Conservation (phyloP, 2,797 vertebrate genomes). For the Acanthiza pusilla region DNA sequence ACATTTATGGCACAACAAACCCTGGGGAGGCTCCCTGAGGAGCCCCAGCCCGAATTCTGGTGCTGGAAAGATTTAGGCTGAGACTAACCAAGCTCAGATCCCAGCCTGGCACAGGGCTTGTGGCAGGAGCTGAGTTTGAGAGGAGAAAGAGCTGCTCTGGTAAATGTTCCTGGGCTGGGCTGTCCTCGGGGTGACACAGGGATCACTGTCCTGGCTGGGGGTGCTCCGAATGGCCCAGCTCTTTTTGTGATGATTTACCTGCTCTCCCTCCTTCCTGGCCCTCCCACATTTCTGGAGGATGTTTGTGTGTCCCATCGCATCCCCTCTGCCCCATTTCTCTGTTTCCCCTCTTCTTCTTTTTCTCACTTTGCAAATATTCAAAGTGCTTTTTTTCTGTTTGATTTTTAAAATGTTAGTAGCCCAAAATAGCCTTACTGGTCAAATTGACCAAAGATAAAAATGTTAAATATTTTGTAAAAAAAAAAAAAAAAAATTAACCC, state of each 20-base stretch:
- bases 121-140: neutral
- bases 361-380: neutral
- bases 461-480: slow-evolving; percentile 46
- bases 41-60: neutral
- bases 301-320: neutral
- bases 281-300: neutral
- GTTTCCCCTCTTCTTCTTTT: neutral
- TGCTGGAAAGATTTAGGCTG: neutral
- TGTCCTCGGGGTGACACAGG: neutral
- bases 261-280: neutral
- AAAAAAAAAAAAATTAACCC: neutral
- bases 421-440: slow-evolving; percentile 45
- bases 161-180: neutral
- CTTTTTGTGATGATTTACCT: neutral
- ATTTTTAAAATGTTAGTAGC: neutral
- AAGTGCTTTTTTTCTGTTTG: slow-evolving; percentile 12
- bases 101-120: neutral
- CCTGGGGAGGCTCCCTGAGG: neutral
- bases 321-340: neutral
- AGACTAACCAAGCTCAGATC: neutral
- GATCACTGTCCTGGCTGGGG: neutral
- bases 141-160: neutral
- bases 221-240: neutral
- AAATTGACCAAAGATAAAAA: slow-evolving; percentile 43
- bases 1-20: neutral